These are phyloP conservation scores for Girardinichthys multiradiatus DNA, from an alignment of 2,113 vertebrate genomes.

Conservation along the genomic window DNA sequence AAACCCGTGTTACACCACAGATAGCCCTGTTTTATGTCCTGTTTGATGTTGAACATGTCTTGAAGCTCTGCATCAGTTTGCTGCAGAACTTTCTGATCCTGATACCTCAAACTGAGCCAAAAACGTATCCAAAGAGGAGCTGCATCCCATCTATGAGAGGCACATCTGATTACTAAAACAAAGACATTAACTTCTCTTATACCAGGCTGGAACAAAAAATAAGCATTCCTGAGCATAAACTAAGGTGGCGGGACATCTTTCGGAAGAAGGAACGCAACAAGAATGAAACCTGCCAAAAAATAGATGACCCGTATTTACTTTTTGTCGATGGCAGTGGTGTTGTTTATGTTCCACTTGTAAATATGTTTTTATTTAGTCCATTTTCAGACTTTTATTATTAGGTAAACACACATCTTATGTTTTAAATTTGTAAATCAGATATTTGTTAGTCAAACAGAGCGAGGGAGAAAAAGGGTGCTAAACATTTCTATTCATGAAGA, in stretches of 20 bases:
- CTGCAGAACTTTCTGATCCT: slow-evolving; percentile 19
- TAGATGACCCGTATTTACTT: slow-evolving; percentile 4
- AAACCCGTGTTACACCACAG: slow-evolving; percentile 2
- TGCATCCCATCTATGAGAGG: background rate
- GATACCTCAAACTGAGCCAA: slow-evolving; percentile 44
- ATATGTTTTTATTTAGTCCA: slow-evolving; percentile 11
- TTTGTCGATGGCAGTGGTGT: background rate
- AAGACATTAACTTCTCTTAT: too few relatives aligned
- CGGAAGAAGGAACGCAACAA: background rate
- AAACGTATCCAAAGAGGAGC: slow-evolving; percentile 52
- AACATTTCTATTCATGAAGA: background rate
- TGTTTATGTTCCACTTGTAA: slow-evolving; percentile 4
- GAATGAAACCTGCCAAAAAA: slow-evolving; percentile 35
- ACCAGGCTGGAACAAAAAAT: too few relatives aligned
- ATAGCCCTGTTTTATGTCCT: slow-evolving; percentile 22
- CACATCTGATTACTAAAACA: background rate
- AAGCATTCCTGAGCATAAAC: background rate
- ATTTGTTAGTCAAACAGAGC: background rate
- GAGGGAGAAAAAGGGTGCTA: background rate
- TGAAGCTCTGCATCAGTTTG: slow-evolving; percentile 8
- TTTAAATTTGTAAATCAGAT: background rate
- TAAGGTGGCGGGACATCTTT: slow-evolving; percentile 65
- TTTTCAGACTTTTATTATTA: slow-evolving; percentile 16
- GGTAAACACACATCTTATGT: slow-evolving; percentile 13
- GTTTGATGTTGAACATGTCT: slow-evolving; percentile 37